Percentiles rank a stretch among this genome's conserved stretches.
These are phyloP conservation scores for Odontamblyopus lacepedii DNA, from an alignment of 2,797 vertebrate species.

Conservation along the genomic window DNA sequence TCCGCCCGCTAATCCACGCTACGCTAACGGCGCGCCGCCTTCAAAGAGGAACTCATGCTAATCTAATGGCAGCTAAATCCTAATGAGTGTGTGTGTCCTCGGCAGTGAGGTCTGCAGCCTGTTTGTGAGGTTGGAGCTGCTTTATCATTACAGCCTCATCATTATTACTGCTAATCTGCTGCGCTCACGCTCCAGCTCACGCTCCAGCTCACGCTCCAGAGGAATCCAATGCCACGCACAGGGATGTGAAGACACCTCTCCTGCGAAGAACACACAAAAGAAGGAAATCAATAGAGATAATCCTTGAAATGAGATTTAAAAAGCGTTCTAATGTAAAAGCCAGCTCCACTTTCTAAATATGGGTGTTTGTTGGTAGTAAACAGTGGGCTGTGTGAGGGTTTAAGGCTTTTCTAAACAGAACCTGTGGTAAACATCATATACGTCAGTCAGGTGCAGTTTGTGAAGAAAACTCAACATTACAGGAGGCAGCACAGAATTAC, in stretches of 20 bases:
- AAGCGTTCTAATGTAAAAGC: slow-evolving; percentile 70
- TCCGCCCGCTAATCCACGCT: slow-evolving; percentile 54
- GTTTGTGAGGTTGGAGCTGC: slow-evolving; percentile 69
- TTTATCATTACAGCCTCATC: slow-evolving; percentile 77
- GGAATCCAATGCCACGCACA: slow-evolving; percentile 72
- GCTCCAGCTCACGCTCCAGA: slow-evolving; percentile 52
- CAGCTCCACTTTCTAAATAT: slow-evolving; percentile 70
- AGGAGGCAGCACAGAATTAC: too few relatives aligned
- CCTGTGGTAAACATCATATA: too few relatives aligned
- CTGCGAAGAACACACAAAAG: slow-evolving; percentile 43
- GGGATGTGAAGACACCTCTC: slow-evolving; percentile 28
- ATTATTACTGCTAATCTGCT: slow-evolving; percentile 76
- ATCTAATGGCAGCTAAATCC: slow-evolving; percentile 73
- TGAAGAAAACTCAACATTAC: too few relatives aligned
- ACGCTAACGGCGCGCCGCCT: slow-evolving; percentile 57
- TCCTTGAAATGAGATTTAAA: slow-evolving; percentile 81
- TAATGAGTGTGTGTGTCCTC: slow-evolving; percentile 71
- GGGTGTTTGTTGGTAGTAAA: slow-evolving; percentile 44
- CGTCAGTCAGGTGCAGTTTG: too few relatives aligned
- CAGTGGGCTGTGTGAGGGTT: too few relatives aligned
- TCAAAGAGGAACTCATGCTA: slow-evolving; percentile 72
- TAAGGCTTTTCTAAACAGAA: too few relatives aligned
- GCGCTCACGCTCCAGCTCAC: slow-evolving; percentile 71
- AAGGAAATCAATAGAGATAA: slow-evolving; percentile 83
- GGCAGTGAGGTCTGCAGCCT: slow-evolving; percentile 64